A percentile compares a stretch with the other conserved stretches of the same genome.
These are phyloP conservation scores for Leptinotarsa texana DNA, from an alignment of 1,140 invertebrate species.

Conservation along the genomic window DNA sequence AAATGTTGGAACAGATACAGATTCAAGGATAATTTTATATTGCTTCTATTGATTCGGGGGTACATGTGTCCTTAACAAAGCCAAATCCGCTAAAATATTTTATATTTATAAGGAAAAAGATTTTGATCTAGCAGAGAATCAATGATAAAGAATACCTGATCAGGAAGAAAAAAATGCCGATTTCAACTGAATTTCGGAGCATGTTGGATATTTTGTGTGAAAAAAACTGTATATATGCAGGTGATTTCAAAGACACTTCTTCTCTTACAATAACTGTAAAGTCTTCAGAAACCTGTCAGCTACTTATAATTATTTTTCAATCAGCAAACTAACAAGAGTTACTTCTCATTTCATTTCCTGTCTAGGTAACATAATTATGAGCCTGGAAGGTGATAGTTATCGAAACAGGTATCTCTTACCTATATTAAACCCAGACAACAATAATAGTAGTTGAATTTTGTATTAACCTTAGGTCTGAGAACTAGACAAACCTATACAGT, in stretches of 20 bases:
- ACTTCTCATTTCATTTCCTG: neutral
- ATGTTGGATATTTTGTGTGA: neutral
- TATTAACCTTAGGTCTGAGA: neutral
- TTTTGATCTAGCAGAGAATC: too few relatives aligned
- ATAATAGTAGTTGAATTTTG: constrained; percentile 21
- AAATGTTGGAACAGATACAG: too few relatives aligned
- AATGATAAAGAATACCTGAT: too few relatives aligned
- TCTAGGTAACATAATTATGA: neutral
- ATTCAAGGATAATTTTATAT: neutral
- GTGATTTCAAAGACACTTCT: neutral
- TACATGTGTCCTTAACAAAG: too few relatives aligned
- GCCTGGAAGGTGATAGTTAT: neutral
- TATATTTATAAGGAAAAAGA: too few relatives aligned
- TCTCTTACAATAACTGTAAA: neutral
- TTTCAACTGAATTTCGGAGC: neutral
- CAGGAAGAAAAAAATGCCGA: too few relatives aligned
- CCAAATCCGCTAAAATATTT: too few relatives aligned
- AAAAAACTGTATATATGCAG: neutral
- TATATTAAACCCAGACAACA: constrained; percentile 12
- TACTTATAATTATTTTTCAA: too few relatives aligned
- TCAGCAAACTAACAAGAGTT: neutral
- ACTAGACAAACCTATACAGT: neutral
- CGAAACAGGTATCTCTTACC: neutral
- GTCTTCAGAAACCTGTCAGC: neutral
- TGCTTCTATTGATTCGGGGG: too few relatives aligned